phyloP scores from a whole-genome alignment of 64 coral and sea anemone genomes.

The Montipora sp. region DNA sequence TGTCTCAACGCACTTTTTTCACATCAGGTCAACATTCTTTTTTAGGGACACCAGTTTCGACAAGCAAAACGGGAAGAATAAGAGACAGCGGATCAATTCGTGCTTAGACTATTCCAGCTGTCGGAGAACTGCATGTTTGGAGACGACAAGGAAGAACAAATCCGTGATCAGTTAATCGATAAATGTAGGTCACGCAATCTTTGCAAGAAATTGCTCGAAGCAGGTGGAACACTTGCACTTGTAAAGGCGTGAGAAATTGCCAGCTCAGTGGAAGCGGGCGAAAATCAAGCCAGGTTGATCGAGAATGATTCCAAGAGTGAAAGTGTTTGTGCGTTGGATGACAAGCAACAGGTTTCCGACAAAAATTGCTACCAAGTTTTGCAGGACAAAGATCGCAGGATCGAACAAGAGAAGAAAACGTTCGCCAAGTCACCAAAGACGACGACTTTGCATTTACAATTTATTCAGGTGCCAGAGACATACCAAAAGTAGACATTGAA shows the following conservation, averaged over 20 bases:
- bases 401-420: background rate
- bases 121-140: too few species aligned
- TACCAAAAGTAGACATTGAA: slow-evolving; percentile 31
- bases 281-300: background rate
- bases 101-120: background rate
- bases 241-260: background rate
- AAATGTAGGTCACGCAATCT: slow-evolving; percentile 29
- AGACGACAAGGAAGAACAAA: background rate
- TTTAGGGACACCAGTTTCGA: slow-evolving; percentile 9
- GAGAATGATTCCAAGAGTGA: background rate
- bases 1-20: background rate
- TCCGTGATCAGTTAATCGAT: slow-evolving; percentile 25
- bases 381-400: slow-evolving; percentile 19
- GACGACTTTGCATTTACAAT: background rate
- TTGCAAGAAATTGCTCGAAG: slow-evolving; percentile 45
- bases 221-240: slow-evolving; percentile 21
- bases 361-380: background rate
- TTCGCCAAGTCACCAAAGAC: background rate
- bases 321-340: slow-evolving; percentile 14
- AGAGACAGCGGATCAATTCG: background rate
- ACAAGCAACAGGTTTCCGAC: too few species aligned
- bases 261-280: slow-evolving; percentile 58
- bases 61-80: background rate
- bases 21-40: slow-evolving; percentile 19
- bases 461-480: background rate